Evolutionary conservation across 2,113 vertebrate species (phyloP).

Genomic region (Euleptes europaea): DNA sequence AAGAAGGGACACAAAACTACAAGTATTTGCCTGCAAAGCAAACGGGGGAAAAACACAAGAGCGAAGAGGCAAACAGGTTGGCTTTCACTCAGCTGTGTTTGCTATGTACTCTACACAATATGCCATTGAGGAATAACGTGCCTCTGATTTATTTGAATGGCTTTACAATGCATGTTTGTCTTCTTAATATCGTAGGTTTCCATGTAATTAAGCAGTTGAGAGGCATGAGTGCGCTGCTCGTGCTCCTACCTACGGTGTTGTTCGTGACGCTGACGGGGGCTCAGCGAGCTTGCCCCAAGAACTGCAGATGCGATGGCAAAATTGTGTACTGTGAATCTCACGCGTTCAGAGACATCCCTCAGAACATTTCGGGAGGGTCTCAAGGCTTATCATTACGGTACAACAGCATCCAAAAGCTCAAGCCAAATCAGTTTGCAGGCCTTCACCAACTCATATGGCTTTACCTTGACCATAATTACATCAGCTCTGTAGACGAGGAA

Average conservation of each 20-base stretch:
- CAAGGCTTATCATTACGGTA: constrained; percentile 95
- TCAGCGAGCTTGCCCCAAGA: constrained; percentile 91
- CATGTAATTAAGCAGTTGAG: constrained; percentile 74
- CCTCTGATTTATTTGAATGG: background rate
- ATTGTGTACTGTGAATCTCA: constrained; percentile 98
- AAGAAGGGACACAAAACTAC: constrained; percentile 7
- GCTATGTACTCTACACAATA: background rate
- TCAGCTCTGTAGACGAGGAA: constrained; percentile 88
- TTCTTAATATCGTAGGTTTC: constrained; percentile 73
- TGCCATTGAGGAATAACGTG: background rate
- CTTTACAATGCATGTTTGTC: constrained; percentile 63
- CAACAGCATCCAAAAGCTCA: constrained; percentile 94
- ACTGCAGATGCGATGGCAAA: constrained; percentile 96
- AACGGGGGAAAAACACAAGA: background rate
- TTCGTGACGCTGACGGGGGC: constrained; percentile 79
- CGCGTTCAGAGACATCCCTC: constrained; percentile 91
- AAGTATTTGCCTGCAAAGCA: background rate
- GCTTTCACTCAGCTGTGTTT: background rate
- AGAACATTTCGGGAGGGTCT: constrained; percentile 91
- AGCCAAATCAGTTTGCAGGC: constrained; percentile 90
- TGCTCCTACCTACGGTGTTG: constrained; percentile 84
- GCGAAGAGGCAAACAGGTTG: constrained; percentile 15
- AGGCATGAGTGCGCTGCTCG: constrained; percentile 82
- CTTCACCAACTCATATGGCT: constrained; percentile 96
- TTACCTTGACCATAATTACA: constrained; percentile 98